Evolutionary conservation across 2,113 vertebrate genomes (phyloP).

Genomic region (Serinus canaria): DNA sequence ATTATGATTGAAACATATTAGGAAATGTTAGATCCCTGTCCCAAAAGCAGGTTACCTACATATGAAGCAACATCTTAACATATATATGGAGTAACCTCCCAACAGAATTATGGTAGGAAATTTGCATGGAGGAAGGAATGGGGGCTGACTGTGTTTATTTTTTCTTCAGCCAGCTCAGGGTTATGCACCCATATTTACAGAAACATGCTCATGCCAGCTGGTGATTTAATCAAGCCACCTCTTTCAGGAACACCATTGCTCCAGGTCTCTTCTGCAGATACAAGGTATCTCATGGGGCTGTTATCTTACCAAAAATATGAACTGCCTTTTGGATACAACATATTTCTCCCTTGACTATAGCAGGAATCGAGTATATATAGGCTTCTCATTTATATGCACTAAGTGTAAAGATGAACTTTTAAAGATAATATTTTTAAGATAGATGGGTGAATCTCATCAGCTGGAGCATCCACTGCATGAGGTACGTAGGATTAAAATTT

Average conservation of each 20-base stretch:
- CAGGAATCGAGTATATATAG: background rate
- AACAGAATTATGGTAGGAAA: background rate
- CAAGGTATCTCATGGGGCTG: background rate
- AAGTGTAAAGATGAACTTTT: background rate
- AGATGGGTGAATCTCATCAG: background rate
- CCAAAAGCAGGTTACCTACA: background rate
- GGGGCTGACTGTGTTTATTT: background rate
- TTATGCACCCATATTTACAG: background rate
- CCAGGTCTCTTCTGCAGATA: background rate
- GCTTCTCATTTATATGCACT: background rate
- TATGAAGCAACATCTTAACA: background rate
- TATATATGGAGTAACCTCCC: background rate
- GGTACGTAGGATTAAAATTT: background rate
- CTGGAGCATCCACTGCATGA: background rate
- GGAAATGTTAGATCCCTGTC: background rate
- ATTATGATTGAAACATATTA: background rate
- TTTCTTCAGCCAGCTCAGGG: background rate
- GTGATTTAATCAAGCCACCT: background rate
- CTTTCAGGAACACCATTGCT: background rate
- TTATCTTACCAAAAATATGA: background rate
- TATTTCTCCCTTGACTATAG: background rate
- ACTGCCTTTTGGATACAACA: background rate
- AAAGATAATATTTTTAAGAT: background rate
- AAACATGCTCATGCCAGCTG: background rate
- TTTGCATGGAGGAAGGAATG: background rate